Evolutionary conservation across 2,113 vertebrate genomes (phyloP), one percentile per base, ranked within the genome.

Genomic region (Gopherus flavomarginatus): DNA sequence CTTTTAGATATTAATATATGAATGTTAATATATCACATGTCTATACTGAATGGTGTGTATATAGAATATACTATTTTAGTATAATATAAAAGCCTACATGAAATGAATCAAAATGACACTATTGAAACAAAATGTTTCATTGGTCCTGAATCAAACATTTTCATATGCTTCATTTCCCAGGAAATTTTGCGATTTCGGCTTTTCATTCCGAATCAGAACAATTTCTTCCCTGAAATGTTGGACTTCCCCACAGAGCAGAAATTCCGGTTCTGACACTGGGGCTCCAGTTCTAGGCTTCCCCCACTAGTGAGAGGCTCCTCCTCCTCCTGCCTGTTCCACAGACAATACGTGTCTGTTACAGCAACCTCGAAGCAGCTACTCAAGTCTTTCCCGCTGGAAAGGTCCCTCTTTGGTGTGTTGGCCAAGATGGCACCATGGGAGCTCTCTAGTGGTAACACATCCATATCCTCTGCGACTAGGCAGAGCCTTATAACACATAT

Each of bases 111-210:
- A 91, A 90, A 47, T 0, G 0, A 11, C 35, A 42, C 47, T 42
- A 81, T 69, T 42, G 3, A 17, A 88, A 89, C 29, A n/a, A 27
- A 57, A 35, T 0, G 0, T 56, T 82, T 72, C 42, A 42, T 4
- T 2, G 4, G 35, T 50, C 50, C 54, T 22, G 24, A 14, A 16
- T 4, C 53, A 38, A 8, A 62, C 72, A 13, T 49, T 84, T n/a
- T 6, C 59, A 59, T 44, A 75, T n/a, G 53, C 0, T n/a, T 38
- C 31, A 12, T 80, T 1, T 0, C 3, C 0, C 0, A 13, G 56
- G 49, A 57, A 42, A 21, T 1, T 8, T n/a, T 79, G 31, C 19
- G 22, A 75, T 38, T 42, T 24, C 5, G 19, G 6, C 57, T 1
- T 1, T 11, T 47, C 29, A 0, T 0, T 65, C 56, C 24, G 0